These are phyloP conservation scores for Druon quercuslanigerum DNA, from an alignment of 1,140 invertebrate species.

Conservation along the genomic window DNA sequence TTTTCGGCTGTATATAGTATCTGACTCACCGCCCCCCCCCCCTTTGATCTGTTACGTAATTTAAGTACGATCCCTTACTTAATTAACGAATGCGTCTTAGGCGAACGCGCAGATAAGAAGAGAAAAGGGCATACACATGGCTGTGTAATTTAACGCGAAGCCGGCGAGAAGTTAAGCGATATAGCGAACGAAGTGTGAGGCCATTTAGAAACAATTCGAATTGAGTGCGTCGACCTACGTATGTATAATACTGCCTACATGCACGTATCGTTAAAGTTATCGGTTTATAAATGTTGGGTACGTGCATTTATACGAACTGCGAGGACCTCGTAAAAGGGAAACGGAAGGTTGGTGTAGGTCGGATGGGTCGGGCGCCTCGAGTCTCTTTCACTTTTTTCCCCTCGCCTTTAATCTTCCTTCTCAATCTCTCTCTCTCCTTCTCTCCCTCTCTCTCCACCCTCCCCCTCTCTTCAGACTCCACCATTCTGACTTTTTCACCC, in stretches of 20 bases:
- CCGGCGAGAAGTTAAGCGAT: neutral
- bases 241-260: slow-evolving; percentile 5
- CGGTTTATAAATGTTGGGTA: slow-evolving; percentile 39
- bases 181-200: slow-evolving; percentile 31
- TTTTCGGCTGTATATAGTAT: no score
- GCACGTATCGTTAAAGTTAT: slow-evolving; percentile 43
- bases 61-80: no score
- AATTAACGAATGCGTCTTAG: no score
- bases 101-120: slow-evolving; percentile 13
- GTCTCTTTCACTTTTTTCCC: slow-evolving; percentile 29
- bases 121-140: slow-evolving; percentile 16
- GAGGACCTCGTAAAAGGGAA: slow-evolving; percentile 46
- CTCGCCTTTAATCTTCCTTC: neutral
- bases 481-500: slow-evolving; percentile 2
- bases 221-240: slow-evolving; percentile 34
- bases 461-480: neutral
- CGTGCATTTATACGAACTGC: slow-evolving; percentile 46
- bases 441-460: neutral
- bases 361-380: slow-evolving; percentile 21
- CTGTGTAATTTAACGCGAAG: neutral
- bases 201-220: slow-evolving; percentile 45
- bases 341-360: slow-evolving; percentile 36
- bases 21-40: no score
- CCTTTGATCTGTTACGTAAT: no score
- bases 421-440: no score